These are phyloP conservation scores for Diploscapter pachys DNA, from an alignment of 1,140 invertebrate species.

Conservation along the genomic window DNA sequence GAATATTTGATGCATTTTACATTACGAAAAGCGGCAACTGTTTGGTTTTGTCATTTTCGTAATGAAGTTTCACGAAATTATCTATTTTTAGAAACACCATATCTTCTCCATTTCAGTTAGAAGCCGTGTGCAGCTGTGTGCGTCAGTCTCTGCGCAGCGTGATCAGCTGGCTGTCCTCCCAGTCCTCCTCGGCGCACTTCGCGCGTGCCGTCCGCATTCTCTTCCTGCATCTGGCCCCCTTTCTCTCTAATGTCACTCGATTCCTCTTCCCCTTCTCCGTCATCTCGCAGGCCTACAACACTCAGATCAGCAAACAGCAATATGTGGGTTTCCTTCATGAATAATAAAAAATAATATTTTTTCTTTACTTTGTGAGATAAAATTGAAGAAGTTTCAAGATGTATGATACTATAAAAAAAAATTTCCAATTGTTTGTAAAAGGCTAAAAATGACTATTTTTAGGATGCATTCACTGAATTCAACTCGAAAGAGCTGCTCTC, in stretches of 20 bases:
- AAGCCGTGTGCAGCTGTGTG: constrained; percentile 31
- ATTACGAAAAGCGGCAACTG: too few relatives aligned
- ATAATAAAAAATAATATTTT: constrained; percentile 8
- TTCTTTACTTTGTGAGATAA: constrained; percentile 6
- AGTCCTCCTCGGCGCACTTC: constrained; percentile 40
- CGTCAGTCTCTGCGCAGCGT: constrained; percentile 36
- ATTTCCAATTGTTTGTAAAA: neutral
- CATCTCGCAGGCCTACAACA: constrained; percentile 22
- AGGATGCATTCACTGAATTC: constrained; percentile 22
- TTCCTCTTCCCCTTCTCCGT: constrained; percentile 42
- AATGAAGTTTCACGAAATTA: too few relatives aligned
- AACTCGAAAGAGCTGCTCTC: constrained; percentile 17
- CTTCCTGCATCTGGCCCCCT: constrained; percentile 43
- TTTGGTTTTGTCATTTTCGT: too few relatives aligned
- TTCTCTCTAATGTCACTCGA: constrained; percentile 44
- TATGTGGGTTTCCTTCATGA: constrained; percentile 36
- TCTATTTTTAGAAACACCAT: too few relatives aligned
- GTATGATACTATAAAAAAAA: neutral
- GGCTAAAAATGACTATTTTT: neutral
- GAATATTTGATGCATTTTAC: too few relatives aligned
- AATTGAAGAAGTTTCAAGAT: neutral
- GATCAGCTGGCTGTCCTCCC: constrained; percentile 39
- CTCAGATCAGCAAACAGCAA: constrained; percentile 36
- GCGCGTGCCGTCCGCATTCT: constrained; percentile 37
- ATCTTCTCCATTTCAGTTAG: constrained; percentile 14